phyloP scores from a whole-genome alignment of 2,888 invertebrate genomes.

The Melieria omissa region DNA sequence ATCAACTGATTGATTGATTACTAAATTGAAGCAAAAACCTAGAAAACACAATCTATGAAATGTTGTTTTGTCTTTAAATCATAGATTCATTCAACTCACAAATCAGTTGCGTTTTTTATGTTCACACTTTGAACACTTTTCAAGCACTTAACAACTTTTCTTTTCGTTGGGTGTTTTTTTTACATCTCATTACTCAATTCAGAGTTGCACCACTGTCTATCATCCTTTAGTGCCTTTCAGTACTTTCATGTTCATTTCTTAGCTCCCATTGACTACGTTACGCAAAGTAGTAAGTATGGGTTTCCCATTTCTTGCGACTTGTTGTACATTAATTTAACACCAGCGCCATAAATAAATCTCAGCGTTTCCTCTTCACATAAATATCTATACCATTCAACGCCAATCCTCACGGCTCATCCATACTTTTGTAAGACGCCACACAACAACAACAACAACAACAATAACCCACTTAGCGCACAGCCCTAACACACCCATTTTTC shows the following conservation, averaged over 20 bases:
- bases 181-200: background rate
- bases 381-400: conserved; percentile 25
- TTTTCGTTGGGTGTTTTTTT: background rate
- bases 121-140: too few species aligned
- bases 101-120: too few species aligned
- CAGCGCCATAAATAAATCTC: conserved; percentile 39
- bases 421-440: background rate
- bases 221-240: background rate
- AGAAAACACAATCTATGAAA: too few species aligned
- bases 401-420: background rate
- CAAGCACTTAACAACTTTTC: background rate
- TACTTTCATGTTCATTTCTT: background rate
- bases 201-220: too few species aligned
- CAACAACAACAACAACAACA: background rate
- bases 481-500: conserved; percentile 1
- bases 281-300: too few species aligned
- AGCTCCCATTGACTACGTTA: too few species aligned
- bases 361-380: conserved; percentile 37
- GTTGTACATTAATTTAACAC: conserved; percentile 20
- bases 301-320: too few species aligned
- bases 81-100: too few species aligned
- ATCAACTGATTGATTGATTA: too few species aligned
- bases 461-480: background rate
- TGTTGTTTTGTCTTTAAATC: too few species aligned
- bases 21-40: too few species aligned